Evolutionary conservation across 2,113 vertebrate genomes (phyloP).

Genomic region (Psammodynastes pulverulentus): DNA sequence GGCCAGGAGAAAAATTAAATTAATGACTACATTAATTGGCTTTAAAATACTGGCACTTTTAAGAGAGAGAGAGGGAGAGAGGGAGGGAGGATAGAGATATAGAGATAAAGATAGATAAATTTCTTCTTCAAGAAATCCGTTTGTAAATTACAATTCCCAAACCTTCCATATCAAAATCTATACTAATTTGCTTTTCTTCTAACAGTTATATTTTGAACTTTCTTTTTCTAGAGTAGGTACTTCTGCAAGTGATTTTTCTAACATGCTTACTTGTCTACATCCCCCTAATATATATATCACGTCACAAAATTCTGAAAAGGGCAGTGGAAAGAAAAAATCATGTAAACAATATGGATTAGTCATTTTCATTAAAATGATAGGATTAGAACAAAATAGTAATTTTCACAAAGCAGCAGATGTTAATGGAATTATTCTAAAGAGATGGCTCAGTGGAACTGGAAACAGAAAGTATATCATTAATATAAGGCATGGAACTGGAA

Average conservation of each 20-base stretch:
- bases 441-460: constrained; percentile 15
- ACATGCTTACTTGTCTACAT: not conserved
- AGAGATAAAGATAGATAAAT: not conserved
- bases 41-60: not conserved
- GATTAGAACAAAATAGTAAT: constrained; percentile 34
- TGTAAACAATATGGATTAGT: not conserved
- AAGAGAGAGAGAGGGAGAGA: not conserved
- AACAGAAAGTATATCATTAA: constrained; percentile 60
- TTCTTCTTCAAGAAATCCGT: not conserved
- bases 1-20: not conserved
- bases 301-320: constrained; percentile 19
- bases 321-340: constrained; percentile 8
- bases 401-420: constrained; percentile 59
- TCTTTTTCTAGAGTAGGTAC: not conserved
- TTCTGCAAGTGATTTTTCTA: not conserved
- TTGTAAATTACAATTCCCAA: not conserved
- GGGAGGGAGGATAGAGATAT: not conserved
- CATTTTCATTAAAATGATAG: constrained; percentile 20
- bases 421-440: constrained; percentile 33
- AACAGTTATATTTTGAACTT: not conserved
- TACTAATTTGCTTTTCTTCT: not conserved
- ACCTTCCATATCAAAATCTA: not conserved
- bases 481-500: constrained; percentile 1
- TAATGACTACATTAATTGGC: not conserved
- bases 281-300: not conserved